Evolutionary conservation across 2,113 vertebrate genomes (phyloP), one percentile per base, ranked within the genome.

Genomic region (Dascyllus trimaculatus): DNA sequence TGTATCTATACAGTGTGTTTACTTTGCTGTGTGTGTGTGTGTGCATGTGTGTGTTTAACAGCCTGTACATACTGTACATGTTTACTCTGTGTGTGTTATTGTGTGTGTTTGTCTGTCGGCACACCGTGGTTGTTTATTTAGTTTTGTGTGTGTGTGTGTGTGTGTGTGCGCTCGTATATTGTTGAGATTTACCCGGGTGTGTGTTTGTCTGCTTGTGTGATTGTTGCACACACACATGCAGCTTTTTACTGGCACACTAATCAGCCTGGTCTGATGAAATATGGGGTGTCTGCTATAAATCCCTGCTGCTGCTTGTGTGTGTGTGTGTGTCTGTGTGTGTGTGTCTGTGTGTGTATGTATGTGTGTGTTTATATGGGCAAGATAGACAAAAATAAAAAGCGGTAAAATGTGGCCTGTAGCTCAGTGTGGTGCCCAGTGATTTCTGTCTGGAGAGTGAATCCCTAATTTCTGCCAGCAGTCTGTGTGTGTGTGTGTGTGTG

Each of bases 261-360:
- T 92, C 92, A 90, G 80, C 82, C 67, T 49, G 69, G 40, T 86
- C 77, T 82, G 84, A 85, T 92, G 83, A 91, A 87, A 88, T 82
- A 89, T 68, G 80, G 64, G 70, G 25, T 84, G 79, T 87, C 82
- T 74, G 11, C 84, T 76, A 85, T 91, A 83, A 91, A 88, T 89
- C 71, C 72, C 62, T 81, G 72, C 70, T 76, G 85, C 70, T 78
- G 45, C 61, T 35, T 80, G 67, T 62, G 40, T 66, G 68, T 71
- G 49, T 78, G 51, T 49, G 43, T 59, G 78, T 71, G 52, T 75
- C 29, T 56, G 71, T 51, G 45, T 60, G 78, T 64, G 35, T 56
- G 26, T 51, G 43, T 80, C 32, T 58, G 45, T 53, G 40, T 65
- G 57, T 58, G 53, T 73, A 74, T 64, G 53, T 63, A 73, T 59